Percentiles rank a stretch among this genome's conserved stretches.
Evolutionary conservation across 2,113 vertebrate genomes (phyloP).

Genomic region (Emydura subglobosa): DNA sequence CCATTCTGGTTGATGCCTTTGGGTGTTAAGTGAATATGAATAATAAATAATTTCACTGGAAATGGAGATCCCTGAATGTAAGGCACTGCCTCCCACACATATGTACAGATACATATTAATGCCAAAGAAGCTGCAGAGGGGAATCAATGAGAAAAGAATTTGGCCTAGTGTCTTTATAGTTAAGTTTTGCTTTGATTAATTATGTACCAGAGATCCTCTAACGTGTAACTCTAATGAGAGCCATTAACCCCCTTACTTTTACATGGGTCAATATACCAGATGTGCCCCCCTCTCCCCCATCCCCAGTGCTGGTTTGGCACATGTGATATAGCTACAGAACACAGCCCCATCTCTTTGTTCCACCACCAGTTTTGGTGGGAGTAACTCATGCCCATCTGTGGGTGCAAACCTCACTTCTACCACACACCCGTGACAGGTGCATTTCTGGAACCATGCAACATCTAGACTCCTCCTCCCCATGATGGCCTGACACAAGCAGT

Average conservation of each 20-base stretch:
- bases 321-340: neutral
- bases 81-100: accelerated
- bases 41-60: neutral
- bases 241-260: slow-evolving; percentile 29
- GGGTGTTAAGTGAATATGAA: accelerated
- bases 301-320: neutral
- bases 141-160: neutral
- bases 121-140: neutral
- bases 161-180: neutral
- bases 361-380: neutral
- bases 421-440: neutral
- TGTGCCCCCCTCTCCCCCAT: neutral
- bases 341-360: neutral
- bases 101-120: accelerated
- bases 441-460: neutral
- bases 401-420: neutral
- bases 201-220: slow-evolving; percentile 28
- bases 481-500: neutral
- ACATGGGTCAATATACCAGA: neutral
- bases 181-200: neutral
- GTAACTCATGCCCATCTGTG: neutral
- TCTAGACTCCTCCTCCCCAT: neutral
- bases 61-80: neutral
- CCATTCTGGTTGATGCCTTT: neutral
- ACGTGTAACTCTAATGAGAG: neutral